Conservation (phyloP, 2,888 invertebrate species). For the Phalera bucephala region DNA sequence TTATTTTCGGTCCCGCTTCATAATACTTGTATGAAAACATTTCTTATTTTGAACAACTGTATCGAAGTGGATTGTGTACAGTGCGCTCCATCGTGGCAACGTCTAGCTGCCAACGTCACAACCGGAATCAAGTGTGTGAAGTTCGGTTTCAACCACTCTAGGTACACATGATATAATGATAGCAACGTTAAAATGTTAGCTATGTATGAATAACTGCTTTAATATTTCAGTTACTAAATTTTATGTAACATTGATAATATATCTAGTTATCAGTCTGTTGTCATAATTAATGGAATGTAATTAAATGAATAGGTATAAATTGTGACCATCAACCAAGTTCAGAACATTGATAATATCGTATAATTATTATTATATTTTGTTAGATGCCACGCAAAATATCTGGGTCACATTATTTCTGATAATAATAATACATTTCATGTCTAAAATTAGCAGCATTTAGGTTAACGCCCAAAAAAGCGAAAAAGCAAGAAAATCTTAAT, state of each 20-base stretch:
- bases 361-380: no score
- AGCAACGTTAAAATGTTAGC: conserved; percentile 20
- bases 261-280: conserved; percentile 55
- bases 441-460: no score
- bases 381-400: no score
- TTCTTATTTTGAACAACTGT: conserved; percentile 23
- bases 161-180: no score
- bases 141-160: no score
- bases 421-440: no score
- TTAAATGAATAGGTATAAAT: conserved; percentile 12
- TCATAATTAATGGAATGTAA: conserved; percentile 61
- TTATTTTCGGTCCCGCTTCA: conserved; percentile 68
- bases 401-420: no score
- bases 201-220: conserved; percentile 22
- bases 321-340: conserved; percentile 1
- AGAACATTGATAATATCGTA: neutral
- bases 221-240: conserved; percentile 28
- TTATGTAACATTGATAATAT: conserved; percentile 32
- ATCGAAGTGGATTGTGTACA: conserved; percentile 6
- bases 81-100: conserved; percentile 8
- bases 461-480: no score
- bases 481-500: no score
- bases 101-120: conserved; percentile 26
- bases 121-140: conserved; percentile 19
- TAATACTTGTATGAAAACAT: conserved; percentile 52